These are phyloP conservation scores for Bradypus variegatus DNA, from an alignment of 2,797 vertebrate species.

Conservation along the genomic window DNA sequence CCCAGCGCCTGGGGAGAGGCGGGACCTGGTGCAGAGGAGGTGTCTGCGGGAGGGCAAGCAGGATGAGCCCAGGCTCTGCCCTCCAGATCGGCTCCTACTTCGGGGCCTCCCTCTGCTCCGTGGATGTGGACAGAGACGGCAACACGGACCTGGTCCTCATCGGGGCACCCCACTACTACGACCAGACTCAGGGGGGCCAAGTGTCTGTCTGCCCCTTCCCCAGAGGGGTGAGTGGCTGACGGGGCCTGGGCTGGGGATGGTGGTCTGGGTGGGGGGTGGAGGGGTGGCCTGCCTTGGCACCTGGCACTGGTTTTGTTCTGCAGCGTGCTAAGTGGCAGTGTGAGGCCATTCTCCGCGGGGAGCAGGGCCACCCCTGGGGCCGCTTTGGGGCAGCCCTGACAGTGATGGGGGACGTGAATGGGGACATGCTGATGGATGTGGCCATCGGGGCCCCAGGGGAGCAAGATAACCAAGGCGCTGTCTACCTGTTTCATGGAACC, in stretches of 20 bases:
- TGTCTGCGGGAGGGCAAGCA: background rate
- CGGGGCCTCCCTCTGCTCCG: conserved; percentile 76
- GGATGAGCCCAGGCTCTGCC: background rate
- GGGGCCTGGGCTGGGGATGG: background rate
- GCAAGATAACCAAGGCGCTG: conserved; percentile 71
- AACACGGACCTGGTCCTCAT: conserved; percentile 74
- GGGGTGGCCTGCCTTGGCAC: background rate
- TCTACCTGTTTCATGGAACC: conserved; percentile 77
- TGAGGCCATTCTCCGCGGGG: background rate
- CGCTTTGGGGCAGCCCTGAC: conserved; percentile 76
- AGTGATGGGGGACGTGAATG: conserved; percentile 73
- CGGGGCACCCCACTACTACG: conserved; percentile 73
- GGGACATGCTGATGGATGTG: conserved; percentile 72
- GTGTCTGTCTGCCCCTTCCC: background rate
- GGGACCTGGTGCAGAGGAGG: background rate
- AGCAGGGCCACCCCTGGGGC: conserved; percentile 26
- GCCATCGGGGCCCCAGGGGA: conserved; percentile 80
- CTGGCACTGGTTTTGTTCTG: background rate
- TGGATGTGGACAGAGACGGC: conserved; percentile 68
- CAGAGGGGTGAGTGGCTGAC: background rate
- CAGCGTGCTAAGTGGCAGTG: background rate
- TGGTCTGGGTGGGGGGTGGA: background rate
- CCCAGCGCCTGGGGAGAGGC: background rate
- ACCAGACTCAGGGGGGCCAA: background rate
- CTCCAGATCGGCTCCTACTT: conserved; percentile 79